Base-by-base conservation (phyloP, 2,113 vertebrate species). In the Odontophorus gujanensis region DNA sequence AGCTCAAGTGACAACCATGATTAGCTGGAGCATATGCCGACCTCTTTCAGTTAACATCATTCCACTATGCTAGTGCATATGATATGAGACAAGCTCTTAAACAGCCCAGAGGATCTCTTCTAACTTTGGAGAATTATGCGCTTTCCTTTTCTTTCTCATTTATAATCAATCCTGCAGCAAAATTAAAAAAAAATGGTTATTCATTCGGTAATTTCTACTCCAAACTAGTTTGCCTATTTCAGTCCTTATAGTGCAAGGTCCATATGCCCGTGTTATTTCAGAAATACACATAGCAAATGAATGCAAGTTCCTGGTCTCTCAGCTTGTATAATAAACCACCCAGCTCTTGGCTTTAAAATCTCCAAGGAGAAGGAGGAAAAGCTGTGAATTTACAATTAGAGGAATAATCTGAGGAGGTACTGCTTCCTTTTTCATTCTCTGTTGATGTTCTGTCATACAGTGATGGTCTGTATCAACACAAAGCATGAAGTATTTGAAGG, bases 1-100 rank as follows among this genome's bases (percentile, higher is more conserved):
- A 89, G 53, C 24, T 92, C 45, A 89, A 22, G 40, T 90, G 89
- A 94, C 69, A 93, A 13, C 26, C 19, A 24, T 51, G 88, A 94
- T 90, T 90, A 93, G 66, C 45, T 75, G 58, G 61, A 92, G 57
- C 88, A 86, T 88, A 93, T 59, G 80, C 48, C 81, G 90, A 92
- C 86, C 83, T 93, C 85, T 89, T 94, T 84, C 80, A 90, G 77
- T 89, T 96, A 95, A 74, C 22, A 84, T 75, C 81, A 57, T n/a
- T 91, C 81, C 26, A 53, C 83, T 82, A 25, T 43, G 16, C 58
- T 50, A 80, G 55, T 15, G 77, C 21, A 84, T 32, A 94, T 0
- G 3, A 87, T 59, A 81, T 48, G 38, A 89, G 71, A 82, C 32
- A 51, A 85, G 91, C 83, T n/a, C 47, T 28, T 71, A 40, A 91